Base-by-base conservation (phyloP, 2,888 invertebrate genomes). In the Sympetrum striolatum region DNA sequence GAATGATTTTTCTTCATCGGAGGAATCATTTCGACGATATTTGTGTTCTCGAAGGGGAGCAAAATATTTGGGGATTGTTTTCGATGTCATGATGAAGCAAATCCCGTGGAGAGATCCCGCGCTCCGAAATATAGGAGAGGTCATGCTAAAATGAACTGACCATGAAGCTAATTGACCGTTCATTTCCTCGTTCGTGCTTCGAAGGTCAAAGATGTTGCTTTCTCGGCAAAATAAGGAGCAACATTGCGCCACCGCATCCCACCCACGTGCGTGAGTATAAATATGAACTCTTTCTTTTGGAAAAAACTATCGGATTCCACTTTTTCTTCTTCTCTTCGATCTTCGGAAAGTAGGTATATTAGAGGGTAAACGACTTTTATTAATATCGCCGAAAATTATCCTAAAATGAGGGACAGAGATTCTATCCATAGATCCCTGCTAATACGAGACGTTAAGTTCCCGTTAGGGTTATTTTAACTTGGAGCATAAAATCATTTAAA, bases 91-190 rank as follows among this genome's bases (percentile, higher is more conserved):
- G 73, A 25, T 31, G 31, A 73, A 31, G 31, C 25, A 25, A 64
- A 64, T 64, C 22, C 73, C 25, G 18, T 73, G 25, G 73, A 25
- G 0, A 31, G 53, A 53, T 25, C 73, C 25, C 73, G 25, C 25
- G 25, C 31, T 73, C 25, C 73, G 12, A 31, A 73, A 73, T 31
- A 73, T 73, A 73, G 14, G 31, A 73, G 35, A 86, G 12, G 86
- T 37, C 86, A 60, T 37, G 82, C 31, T 37, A 86, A 86, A 86
- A 86, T 60, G 86, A 73, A 73, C 25, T 53, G 53, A 82, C 48
- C 81, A 82, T 53, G 81, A 82, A 35, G 81, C 86, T 37, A 60
- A 86, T 86, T 86, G 60, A 86, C 60, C 86, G 60, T 31, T 25
- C 86, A 60, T 58, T 86, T 86, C 60, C 86, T 64, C 37, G 37